A percentile compares a stretch with the other conserved stretches of the same genome.
Evolutionary conservation across 2,888 invertebrate genomes (phyloP).

Genomic region (Ormia ochracea): DNA sequence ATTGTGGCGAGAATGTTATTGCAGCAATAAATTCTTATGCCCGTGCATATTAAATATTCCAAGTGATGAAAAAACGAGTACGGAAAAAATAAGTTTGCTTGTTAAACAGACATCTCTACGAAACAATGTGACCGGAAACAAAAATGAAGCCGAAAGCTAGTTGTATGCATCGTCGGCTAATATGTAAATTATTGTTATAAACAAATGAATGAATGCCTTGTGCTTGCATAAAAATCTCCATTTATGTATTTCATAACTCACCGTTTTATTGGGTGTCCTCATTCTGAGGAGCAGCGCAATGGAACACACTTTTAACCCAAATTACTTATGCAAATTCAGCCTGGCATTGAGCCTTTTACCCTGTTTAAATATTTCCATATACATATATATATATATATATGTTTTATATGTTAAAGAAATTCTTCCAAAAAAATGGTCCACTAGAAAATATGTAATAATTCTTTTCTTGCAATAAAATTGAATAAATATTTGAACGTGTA

Average conservation of each 20-base stretch:
- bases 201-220: background rate
- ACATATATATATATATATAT: no score
- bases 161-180: constrained; percentile 19
- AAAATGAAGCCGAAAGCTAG: background rate
- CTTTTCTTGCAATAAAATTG: constrained; percentile 33
- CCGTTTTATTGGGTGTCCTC: background rate
- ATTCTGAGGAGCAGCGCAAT: background rate
- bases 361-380: background rate
- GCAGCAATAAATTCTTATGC: constrained; percentile 46
- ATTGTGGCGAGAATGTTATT: constrained; percentile 58
- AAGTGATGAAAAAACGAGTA: background rate
- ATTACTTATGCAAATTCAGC: background rate
- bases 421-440: no score
- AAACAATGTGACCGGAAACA: background rate
- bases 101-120: background rate
- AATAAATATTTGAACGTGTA: constrained; percentile 44
- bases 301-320: background rate
- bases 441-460: no score
- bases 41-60: background rate
- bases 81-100: background rate
- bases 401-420: no score
- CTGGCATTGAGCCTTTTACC: background rate
- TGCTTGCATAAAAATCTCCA: background rate
- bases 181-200: constrained; percentile 22
- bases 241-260: constrained; percentile 10